phyloP scores from a whole-genome alignment of 2,888 invertebrate genomes.

The Drosophila paracracens region DNA sequence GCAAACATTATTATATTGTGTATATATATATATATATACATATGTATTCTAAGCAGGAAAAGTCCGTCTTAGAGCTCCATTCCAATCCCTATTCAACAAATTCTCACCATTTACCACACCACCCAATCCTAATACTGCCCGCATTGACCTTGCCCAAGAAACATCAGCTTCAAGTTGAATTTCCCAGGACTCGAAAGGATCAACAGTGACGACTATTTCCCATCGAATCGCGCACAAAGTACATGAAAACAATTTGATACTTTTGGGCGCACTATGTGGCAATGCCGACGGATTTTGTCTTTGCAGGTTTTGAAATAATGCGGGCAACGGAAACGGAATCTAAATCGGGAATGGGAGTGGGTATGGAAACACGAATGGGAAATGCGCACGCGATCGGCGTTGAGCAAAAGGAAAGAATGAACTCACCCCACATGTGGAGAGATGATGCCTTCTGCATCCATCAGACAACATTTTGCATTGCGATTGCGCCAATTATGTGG shows the following conservation, averaged over 20 bases:
- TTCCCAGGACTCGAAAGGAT: constrained; percentile 63
- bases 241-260: constrained; percentile 77
- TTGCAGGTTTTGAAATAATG: constrained; percentile 72
- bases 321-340: constrained; percentile 70
- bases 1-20: too few relatives aligned
- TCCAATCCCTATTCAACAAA: not conserved
- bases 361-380: constrained; percentile 37
- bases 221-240: constrained; percentile 60
- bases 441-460: constrained; percentile 64
- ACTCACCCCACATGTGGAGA: constrained; percentile 60
- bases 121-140: constrained; percentile 36
- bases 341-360: constrained; percentile 8
- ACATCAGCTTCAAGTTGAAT: constrained; percentile 27
- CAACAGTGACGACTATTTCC: constrained; percentile 55
- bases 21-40: not conserved
- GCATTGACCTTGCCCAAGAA: constrained; percentile 54
- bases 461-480: constrained; percentile 74
- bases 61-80: not conserved
- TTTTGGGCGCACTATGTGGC: constrained; percentile 71
- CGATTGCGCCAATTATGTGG: constrained; percentile 71
- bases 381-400: constrained; percentile 73
- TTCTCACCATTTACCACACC: constrained; percentile 12
- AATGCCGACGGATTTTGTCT: constrained; percentile 49
- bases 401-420: constrained; percentile 42
- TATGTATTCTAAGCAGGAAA: not conserved